Percentiles rank a stretch among this genome's conserved stretches.
phyloP scores from a whole-genome alignment of 2,797 vertebrate genomes.

The Tokudaia tokunoshimensis region DNA sequence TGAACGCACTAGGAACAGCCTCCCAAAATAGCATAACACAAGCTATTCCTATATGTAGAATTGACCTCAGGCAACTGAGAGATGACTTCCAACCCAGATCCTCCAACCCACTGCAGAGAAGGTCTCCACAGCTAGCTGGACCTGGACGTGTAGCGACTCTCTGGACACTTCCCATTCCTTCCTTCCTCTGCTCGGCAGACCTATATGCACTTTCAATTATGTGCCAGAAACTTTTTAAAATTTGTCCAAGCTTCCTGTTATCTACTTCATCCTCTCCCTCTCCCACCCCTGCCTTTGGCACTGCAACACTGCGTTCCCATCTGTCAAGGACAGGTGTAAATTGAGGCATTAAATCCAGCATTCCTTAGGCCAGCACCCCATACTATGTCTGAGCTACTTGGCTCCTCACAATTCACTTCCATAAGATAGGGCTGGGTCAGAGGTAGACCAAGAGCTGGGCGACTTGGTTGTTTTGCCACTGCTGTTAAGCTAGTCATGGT shows the following conservation, averaged over 20 bases:
- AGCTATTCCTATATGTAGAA: not conserved
- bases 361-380: not conserved
- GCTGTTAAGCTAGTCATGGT: not conserved
- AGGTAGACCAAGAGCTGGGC: not conserved
- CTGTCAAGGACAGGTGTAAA: not conserved
- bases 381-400: not conserved
- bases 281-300: not conserved
- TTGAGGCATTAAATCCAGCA: not conserved
- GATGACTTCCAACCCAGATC: constrained; percentile 34
- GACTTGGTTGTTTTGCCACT: not conserved
- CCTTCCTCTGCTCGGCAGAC: not conserved
- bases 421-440: not conserved
- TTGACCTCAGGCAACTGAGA: constrained; percentile 45
- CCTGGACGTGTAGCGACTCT: not conserved
- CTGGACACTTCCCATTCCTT: not conserved
- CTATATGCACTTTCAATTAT: not conserved
- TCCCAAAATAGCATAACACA: constrained; percentile 73
- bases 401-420: not conserved
- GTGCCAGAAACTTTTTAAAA: not conserved
- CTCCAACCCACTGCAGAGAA: constrained; percentile 40
- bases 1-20: constrained; percentile 10
- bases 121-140: not conserved
- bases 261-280: not conserved
- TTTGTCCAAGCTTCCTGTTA: not conserved
- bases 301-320: not conserved